Base-by-base conservation (phyloP, 2,797 vertebrate species). In the Dendrocincla tyrannina region DNA sequence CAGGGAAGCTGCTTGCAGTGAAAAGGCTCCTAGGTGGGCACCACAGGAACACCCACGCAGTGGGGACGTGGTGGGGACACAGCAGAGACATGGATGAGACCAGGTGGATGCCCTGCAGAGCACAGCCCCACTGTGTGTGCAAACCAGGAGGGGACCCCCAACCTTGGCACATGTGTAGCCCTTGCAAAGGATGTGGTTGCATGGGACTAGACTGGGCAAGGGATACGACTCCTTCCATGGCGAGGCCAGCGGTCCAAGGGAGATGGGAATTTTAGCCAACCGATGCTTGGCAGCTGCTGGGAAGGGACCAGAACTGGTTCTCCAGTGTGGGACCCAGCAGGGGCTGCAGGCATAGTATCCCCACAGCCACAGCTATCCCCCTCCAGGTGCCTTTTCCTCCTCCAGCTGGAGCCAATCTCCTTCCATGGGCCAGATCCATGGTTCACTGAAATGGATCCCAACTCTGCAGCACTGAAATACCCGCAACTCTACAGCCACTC, bases 361-460 rank as follows among this genome's bases (percentile, higher is more conserved):
- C 44, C 35, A 41, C 14, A 46, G 41, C 39, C 2, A 0, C 7
- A 44, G 39, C 50, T 55, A 73, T 49, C 55, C 63, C 12, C 5
- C 35, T 13, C 39, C 9, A 4, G 42, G 19, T 63, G 49, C 35
- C 49, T 56, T 83, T 70, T 52, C 41, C 33, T 79, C 17, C 47
- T 79, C 63, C 35, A 68, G 53, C 19, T 24, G 13, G 49, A 81
- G 33, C 27, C 52, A 44, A 33, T 23, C 18, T 78, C 64, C 58
- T 85, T 44, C 82, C 0, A 0, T 19, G 46, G 46, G 46, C 56
- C 50, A 25, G 15, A 76, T 47, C 62, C 19, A 6, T 14, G 24
- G 25, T 23, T 49, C 49, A 17, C 17, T 13, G n/a, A n/a, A 58
- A 55, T 1, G 2, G 2, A 9, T 30, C 11, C 17, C 11, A 0